phyloP scores from a whole-genome alignment of 2,888 invertebrate species.

The Athripsodes cinereus region DNA sequence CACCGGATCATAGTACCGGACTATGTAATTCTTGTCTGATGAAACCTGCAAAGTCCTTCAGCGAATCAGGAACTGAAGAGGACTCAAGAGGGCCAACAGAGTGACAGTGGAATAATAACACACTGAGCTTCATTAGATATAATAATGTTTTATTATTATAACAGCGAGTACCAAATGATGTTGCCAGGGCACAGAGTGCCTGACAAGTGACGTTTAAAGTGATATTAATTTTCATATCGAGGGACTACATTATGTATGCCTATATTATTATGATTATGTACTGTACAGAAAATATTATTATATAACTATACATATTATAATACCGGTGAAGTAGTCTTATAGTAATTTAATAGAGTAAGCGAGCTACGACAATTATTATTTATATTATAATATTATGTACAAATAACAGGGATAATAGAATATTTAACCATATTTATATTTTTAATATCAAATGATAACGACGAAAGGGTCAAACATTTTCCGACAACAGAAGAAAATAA shows the following conservation, averaged over 20 bases:
- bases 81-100: slow-evolving; percentile 31
- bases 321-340: too few relatives aligned
- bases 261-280: too few relatives aligned
- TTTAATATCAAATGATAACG: too few relatives aligned
- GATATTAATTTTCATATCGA: background rate
- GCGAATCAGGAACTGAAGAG: slow-evolving; percentile 35
- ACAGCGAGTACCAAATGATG: slow-evolving; percentile 2
- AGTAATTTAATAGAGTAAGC: too few relatives aligned
- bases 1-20: slow-evolving; percentile 35
- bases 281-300: too few relatives aligned
- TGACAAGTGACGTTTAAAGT: background rate
- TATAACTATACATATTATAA: too few relatives aligned
- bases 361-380: too few relatives aligned
- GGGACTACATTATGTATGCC: background rate
- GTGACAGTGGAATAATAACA: slow-evolving; percentile 11
- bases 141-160: background rate
- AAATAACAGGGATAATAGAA: too few relatives aligned
- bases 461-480: too few relatives aligned
- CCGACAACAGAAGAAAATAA: too few relatives aligned
- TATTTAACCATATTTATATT: too few relatives aligned
- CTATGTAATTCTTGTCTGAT: slow-evolving; percentile 35
- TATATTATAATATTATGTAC: too few relatives aligned
- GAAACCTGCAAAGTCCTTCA: slow-evolving; percentile 24
- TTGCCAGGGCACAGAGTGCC: background rate
- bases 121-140: background rate